Base-by-base conservation (phyloP, 2,888 invertebrate species). In the Andrena dorsata region DNA sequence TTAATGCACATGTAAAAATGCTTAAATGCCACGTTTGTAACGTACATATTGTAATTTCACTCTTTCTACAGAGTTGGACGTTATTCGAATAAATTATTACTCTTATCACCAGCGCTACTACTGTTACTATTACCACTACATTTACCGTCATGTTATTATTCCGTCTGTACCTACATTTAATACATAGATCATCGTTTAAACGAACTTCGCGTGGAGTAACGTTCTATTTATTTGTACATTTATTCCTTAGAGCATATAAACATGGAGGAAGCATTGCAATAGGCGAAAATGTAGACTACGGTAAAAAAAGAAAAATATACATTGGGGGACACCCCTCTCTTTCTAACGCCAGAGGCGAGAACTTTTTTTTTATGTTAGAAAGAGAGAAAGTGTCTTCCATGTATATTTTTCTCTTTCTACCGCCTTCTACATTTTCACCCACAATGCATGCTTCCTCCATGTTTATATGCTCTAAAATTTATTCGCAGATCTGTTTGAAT, bases 1-100 rank as follows among this genome's bases (percentile, higher is more conserved):
- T 83, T 82, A 83, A 74, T 74, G 82, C 70, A 83, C 83, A 61
- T 83, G 83, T 83, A 83, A 83, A 83, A 83, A 83, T 83, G 83
- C 83, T 83, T 83, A 74, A 82, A 82, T 60, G 53, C 68, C 28
- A 73, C 53, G 73, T 73, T 83, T 83, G 41, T 77, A 82, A 77
- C 77, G 65, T 83, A 82, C 63, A 72, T 76, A 82, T 82, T 82
- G 82, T 82, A 82, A 76, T 82, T 80, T 80, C 72, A 80, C 56
- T 80, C 69, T 74, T 74, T 64, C 47, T 63, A 72, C 41, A 70
- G 81, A 81, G 81, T 81, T 81, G 81, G 81, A 81, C 81, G 64
- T 81, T 81, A 81, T 81, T 81, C 81, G 81, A 81, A 81, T 81
- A 81, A 81, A 81, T 74, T 74, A 69, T 81, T 74, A 81, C 49